phyloP scores from a whole-genome alignment of 2,888 invertebrate species.

The Chaetogeoica ovagalla region DNA sequence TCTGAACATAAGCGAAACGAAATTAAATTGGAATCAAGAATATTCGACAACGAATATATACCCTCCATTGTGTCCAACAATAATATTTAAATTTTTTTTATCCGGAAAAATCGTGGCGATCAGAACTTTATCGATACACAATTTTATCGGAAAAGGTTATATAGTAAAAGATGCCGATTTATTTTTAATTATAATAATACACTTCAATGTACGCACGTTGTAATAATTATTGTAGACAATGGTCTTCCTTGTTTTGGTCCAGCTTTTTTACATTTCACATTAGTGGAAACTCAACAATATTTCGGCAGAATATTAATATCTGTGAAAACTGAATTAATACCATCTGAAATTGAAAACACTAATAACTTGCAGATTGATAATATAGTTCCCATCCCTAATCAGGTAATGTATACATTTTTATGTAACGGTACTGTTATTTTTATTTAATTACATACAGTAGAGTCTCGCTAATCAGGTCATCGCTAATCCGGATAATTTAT shows the following conservation, averaged over 20 bases:
- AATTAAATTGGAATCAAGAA: slow-evolving; percentile 27
- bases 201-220: not conserved
- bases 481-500: too few species aligned
- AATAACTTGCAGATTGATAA: not conserved
- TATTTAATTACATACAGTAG: too few species aligned
- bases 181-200: not conserved
- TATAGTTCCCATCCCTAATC: not conserved
- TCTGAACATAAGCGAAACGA: slow-evolving; percentile 8
- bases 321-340: slow-evolving; percentile 31
- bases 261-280: slow-evolving; percentile 32
- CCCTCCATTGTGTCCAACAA: slow-evolving; percentile 35
- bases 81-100: slow-evolving; percentile 12
- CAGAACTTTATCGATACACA: slow-evolving; percentile 22
- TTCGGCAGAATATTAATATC: slow-evolving; percentile 30
- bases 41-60: slow-evolving; percentile 32
- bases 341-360: slow-evolving; percentile 23
- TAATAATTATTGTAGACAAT: slow-evolving; percentile 16
- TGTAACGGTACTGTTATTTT: too few species aligned
- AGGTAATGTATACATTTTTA: slow-evolving; percentile 4
- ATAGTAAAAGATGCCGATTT: not conserved
- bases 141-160: slow-evolving; percentile 22
- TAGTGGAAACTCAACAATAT: slow-evolving; percentile 14
- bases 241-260: slow-evolving; percentile 37
- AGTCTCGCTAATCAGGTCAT: too few species aligned
- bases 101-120: slow-evolving; percentile 13